Conservation (phyloP, 2,797 vertebrate genomes). For the Onychomys leucogaster region DNA sequence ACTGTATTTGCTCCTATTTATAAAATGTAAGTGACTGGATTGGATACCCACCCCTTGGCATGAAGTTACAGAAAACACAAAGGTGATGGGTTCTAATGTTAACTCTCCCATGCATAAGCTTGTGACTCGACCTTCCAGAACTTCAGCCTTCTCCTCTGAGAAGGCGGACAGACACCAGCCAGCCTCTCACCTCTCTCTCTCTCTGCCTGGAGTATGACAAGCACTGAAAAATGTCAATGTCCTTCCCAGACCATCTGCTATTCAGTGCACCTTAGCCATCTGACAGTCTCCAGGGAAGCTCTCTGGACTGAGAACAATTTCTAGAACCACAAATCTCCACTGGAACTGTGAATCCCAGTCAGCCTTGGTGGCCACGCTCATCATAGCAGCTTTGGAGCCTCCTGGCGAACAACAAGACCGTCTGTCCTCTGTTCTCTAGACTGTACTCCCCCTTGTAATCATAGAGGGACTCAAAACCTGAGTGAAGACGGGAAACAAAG, state of each 20-base stretch:
- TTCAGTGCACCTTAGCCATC: constrained; percentile 4
- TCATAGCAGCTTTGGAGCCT: neutral
- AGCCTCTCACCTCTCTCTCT: neutral
- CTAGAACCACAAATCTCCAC: constrained; percentile 51
- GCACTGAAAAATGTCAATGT: neutral
- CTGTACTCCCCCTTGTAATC: neutral
- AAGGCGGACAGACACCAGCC: neutral
- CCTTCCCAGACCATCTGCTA: constrained; percentile 54
- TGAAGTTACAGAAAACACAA: neutral
- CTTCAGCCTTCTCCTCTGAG: neutral
- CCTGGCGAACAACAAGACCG: neutral
- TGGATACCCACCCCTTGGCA: neutral
- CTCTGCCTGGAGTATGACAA: neutral
- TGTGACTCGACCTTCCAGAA: neutral
- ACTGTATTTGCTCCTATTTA: constrained; percentile 53
- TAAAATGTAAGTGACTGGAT: neutral
- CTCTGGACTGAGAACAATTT: constrained; percentile 38
- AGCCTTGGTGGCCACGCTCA: neutral
- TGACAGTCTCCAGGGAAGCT: constrained; percentile 30
- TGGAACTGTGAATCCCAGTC: neutral
- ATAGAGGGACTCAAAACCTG: neutral
- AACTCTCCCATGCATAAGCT: neutral
- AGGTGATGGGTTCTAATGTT: neutral
- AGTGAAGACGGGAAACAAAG: neutral
- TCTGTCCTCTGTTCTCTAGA: constrained; percentile 3